Evolutionary conservation across 2,113 vertebrate species (phyloP).

Genomic region (Sinocyclocheilus anophthalmus): DNA sequence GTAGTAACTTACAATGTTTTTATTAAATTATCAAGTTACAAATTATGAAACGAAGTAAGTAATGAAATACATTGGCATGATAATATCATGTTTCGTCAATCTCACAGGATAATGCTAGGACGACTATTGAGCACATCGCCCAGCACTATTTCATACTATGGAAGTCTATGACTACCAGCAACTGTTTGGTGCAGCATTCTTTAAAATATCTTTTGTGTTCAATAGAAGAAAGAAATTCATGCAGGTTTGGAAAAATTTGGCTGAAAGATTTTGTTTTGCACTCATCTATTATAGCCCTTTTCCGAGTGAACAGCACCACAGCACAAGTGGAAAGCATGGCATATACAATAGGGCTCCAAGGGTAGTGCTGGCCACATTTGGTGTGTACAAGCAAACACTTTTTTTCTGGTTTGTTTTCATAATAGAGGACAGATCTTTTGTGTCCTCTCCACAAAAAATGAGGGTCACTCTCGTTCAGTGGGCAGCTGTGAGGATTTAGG

Average conservation of each 20-base stretch:
- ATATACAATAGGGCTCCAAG: constrained; percentile 33
- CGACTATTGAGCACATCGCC: too few relatives aligned
- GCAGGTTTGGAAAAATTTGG: background rate
- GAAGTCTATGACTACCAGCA: too few relatives aligned
- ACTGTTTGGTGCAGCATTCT: too few relatives aligned
- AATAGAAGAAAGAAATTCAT: too few relatives aligned
- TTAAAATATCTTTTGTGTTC: too few relatives aligned
- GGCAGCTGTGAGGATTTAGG: constrained; percentile 44
- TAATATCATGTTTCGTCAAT: too few relatives aligned
- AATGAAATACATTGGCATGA: too few relatives aligned
- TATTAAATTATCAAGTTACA: too few relatives aligned
- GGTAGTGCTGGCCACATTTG: constrained; percentile 40
- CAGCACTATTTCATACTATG: too few relatives aligned
- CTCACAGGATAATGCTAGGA: too few relatives aligned
- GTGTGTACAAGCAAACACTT: constrained; percentile 51
- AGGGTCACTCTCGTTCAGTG: constrained; percentile 54
- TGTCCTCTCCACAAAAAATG: constrained; percentile 53
- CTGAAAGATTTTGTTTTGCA: background rate
- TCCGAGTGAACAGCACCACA: background rate
- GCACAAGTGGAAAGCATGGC: constrained; percentile 20
- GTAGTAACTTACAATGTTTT: too few relatives aligned
- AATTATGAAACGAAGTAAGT: too few relatives aligned
- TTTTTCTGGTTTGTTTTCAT: constrained; percentile 53
- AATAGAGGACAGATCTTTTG: constrained; percentile 55
- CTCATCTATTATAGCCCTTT: background rate